These are phyloP conservation scores for Pimpla rufipes DNA, from an alignment of 2,888 invertebrate genomes.

Conservation along the genomic window DNA sequence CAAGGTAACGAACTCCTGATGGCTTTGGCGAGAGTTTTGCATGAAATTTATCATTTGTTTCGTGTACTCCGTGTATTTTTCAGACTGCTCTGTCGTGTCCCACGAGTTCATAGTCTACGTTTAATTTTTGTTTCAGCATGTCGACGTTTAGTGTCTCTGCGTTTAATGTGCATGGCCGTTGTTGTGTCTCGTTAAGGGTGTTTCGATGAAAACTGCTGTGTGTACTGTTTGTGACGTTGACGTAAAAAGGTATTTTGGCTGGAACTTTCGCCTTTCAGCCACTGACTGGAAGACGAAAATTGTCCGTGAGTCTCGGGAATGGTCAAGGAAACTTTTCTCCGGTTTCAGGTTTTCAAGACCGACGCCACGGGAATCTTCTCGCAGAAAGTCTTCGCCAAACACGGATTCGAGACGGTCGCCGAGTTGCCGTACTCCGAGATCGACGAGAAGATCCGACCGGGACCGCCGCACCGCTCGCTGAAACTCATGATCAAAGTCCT, in stretches of 20 bases:
- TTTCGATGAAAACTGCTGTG: conserved; percentile 34
- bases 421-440: conserved; percentile 91
- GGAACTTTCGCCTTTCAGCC: too few species aligned
- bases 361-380: conserved; percentile 94
- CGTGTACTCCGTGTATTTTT: background rate
- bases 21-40: background rate
- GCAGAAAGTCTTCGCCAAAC: conserved; percentile 90
- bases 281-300: background rate
- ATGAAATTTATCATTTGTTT: background rate
- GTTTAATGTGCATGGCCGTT: conserved; percentile 79
- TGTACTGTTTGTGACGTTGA: conserved; percentile 51
- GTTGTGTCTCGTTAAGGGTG: conserved; percentile 61
- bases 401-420: conserved; percentile 89
- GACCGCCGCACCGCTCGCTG: conserved; percentile 91
- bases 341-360: conserved; percentile 92
- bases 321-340: conserved; percentile 78
- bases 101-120: conserved; percentile 40
- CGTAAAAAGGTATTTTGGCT: conserved; percentile 9
- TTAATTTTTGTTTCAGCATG: conserved; percentile 81
- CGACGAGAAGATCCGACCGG: conserved; percentile 89
- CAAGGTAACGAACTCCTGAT: conserved; percentile 86
- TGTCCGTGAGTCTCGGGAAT: background rate
- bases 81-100: background rate
- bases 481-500: conserved; percentile 88
- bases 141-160: conserved; percentile 75